Base-by-base conservation (phyloP, 1,140 invertebrate species). In the Melipona quadrifasciata region DNA sequence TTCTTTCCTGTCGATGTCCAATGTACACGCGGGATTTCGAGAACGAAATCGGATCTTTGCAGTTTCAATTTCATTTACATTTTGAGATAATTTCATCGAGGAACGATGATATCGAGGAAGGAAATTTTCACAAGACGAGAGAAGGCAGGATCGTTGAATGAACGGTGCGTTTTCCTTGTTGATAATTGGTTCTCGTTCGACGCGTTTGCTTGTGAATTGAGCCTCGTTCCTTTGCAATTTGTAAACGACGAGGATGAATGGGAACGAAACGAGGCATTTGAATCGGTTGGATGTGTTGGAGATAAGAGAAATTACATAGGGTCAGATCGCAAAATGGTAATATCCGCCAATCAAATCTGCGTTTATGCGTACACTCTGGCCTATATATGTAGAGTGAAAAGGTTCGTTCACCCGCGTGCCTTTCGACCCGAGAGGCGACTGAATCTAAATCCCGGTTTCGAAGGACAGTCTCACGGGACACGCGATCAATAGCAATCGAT, bases 331-430 rank as follows among this genome's bases (percentile, higher is more conserved):
- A 90, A 91, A 91, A 84, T 89, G 86, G 90, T 90, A 91, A 87
- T 87, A 92, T 92, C 91, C 91, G 91, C 80, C 84, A 85, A 91
- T 92, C 86, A 91, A 92, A 91, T 86, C 76, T 84, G 75, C 82
- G 64, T 82, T 68, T 81, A 86, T 82, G 34, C 68, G 77, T 85
- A 58, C 67, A 83, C 80, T 72, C 89, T 89, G 89, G 86, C 82
- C 89, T 87, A 79, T 79, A 68, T 79, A 61, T 19, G 57, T 76
- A 85, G 88, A 87, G 85, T 87, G 65, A 61, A 89, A 84, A 84
- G 39, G 81, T 76, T 88, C 84, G 82, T 87, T 75, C 70, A 74
- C 80, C 64, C 57, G 55, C 39, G 39, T 19, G 39, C 27, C 10
- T 14, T 39, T 16, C 1, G 6, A 53, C 10, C 17, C 1, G 12